Evolutionary conservation across 2,888 invertebrate genomes (phyloP).

Genomic region (Agrochola circellaris): DNA sequence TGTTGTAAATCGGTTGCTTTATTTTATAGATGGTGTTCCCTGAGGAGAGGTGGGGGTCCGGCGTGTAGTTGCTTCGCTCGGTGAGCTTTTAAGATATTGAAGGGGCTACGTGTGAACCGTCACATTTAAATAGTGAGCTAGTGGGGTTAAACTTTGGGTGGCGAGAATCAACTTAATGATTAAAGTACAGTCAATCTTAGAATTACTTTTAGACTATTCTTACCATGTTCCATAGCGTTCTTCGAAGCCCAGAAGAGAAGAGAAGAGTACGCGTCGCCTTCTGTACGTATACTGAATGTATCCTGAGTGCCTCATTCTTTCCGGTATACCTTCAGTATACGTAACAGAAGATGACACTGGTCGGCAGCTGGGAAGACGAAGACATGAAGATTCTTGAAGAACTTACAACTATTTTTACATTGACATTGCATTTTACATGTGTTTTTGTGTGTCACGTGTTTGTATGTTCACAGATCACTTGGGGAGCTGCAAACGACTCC

Average conservation of each 20-base stretch:
- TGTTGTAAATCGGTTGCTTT: constrained; percentile 90
- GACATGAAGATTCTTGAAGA: constrained; percentile 68
- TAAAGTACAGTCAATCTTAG: constrained; percentile 38
- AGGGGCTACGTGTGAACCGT: constrained; percentile 78
- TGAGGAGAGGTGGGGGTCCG: constrained; percentile 77
- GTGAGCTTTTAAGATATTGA: constrained; percentile 87
- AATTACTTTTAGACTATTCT: constrained; percentile 43
- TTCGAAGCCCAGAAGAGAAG: constrained; percentile 72
- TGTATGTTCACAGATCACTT: constrained; percentile 46
- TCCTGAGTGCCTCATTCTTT: constrained; percentile 98
- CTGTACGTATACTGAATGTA: constrained; percentile 99
- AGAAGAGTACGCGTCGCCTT: constrained; percentile 94
- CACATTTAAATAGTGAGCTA: constrained; percentile 76
- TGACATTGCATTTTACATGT: constrained; percentile 33
- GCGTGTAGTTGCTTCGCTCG: constrained; percentile 77
- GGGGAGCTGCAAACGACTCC: constrained; percentile 14
- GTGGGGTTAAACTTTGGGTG: constrained; percentile 60
- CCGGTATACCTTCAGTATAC: constrained; percentile 99
- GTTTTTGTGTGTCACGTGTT: constrained; percentile 30
- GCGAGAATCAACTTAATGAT: constrained; percentile 48
- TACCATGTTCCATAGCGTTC: constrained; percentile 67
- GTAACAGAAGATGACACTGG: constrained; percentile 99
- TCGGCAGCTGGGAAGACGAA: constrained; percentile 80
- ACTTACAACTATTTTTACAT: constrained; percentile 35
- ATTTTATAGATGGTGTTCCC: constrained; percentile 89